A percentile compares a stretch with the other conserved stretches of the same genome.
phyloP scores from a whole-genome alignment of 2,797 vertebrate genomes.

The Rhinatrema bivittatum region DNA sequence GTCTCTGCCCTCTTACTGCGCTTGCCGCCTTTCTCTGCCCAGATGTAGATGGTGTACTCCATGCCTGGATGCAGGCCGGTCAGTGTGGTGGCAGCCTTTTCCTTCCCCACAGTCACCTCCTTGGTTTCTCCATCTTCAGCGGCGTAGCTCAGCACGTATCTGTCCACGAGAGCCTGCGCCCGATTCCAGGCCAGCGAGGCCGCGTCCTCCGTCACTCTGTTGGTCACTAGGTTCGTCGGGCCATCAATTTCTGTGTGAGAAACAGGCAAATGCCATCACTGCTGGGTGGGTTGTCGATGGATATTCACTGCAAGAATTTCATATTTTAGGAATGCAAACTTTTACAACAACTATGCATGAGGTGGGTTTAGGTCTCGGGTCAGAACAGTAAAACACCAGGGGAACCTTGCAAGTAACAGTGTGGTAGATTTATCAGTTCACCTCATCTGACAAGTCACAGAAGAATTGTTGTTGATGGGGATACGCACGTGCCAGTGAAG shows the following conservation, averaged over 20 bases:
- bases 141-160: conserved; percentile 60
- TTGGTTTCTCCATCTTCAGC: conserved; percentile 46
- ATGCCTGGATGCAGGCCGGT: conserved; percentile 56
- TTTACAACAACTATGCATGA: no score
- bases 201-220: conserved; percentile 54
- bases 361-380: no score
- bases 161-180: conserved; percentile 53
- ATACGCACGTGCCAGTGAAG: no score
- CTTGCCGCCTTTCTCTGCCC: conserved; percentile 60
- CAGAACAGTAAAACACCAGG: no score
- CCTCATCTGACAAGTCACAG: no score
- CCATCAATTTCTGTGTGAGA: conserved; percentile 63
- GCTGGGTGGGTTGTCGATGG: no score
- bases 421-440: no score
- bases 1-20: conserved; percentile 57
- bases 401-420: no score
- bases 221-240: conserved; percentile 55
- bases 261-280: no score
- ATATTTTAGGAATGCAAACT: no score
- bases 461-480: no score
- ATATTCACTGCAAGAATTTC: no score
- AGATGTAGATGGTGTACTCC: conserved; percentile 56
- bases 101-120: conserved; percentile 50
- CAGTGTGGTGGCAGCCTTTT: conserved; percentile 45
- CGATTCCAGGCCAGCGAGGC: conserved; percentile 61